Conservation (phyloP, 1,140 invertebrate species). For the Capitella teleta region DNA sequence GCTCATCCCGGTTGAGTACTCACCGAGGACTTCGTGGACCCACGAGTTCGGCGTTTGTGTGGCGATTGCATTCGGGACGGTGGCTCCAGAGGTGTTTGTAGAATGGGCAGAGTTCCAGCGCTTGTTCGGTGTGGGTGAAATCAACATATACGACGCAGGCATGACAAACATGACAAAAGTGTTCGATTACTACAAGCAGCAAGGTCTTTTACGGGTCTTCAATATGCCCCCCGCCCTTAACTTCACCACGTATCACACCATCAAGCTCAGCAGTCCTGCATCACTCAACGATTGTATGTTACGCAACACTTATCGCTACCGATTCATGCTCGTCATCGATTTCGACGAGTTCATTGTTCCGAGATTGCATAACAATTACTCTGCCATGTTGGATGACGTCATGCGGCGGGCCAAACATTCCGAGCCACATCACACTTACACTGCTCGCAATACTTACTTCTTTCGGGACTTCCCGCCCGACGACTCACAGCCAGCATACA, state of each 20-base stretch:
- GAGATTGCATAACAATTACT: background rate
- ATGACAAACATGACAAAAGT: constrained; percentile 51
- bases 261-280: constrained; percentile 23
- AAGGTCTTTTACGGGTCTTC: constrained; percentile 61
- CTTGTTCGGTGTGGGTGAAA: constrained; percentile 70
- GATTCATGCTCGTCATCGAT: constrained; percentile 72
- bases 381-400: background rate
- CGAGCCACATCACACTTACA: constrained; percentile 2
- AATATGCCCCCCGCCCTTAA: constrained; percentile 69
- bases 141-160: constrained; percentile 81
- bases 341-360: constrained; percentile 83
- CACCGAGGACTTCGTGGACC: background rate
- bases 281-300: constrained; percentile 88
- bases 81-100: background rate
- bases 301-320: constrained; percentile 70
- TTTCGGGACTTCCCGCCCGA: constrained; percentile 9
- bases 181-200: constrained; percentile 55
- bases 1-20: background rate
- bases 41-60: constrained; percentile 3
- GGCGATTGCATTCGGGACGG: constrained; percentile 1
- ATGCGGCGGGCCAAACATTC: background rate
- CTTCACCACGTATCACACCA: constrained; percentile 77
- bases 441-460: constrained; percentile 11
- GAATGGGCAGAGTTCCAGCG: constrained; percentile 62
- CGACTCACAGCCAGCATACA: background rate